Conservation (phyloP, 2,797 vertebrate species). For the Argyrosomus regius region DNA sequence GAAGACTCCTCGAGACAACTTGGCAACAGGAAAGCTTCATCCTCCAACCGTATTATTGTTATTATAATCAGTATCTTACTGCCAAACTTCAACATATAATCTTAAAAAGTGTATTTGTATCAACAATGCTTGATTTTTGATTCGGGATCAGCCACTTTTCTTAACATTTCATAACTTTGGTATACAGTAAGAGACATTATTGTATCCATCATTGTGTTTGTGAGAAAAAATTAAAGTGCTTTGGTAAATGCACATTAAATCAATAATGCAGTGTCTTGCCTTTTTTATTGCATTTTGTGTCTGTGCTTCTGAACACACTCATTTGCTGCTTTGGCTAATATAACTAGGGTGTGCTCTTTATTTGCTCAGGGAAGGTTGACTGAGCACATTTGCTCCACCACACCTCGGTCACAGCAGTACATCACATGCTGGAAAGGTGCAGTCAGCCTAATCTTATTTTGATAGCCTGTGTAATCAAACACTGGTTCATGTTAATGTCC, state of each 20-base stretch:
- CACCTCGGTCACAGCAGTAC: neutral
- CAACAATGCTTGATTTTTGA: neutral
- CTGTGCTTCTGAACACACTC: neutral
- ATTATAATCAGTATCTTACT: neutral
- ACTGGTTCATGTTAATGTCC: neutral
- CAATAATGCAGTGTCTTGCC: neutral
- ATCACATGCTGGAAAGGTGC: neutral
- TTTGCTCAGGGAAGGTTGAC: conserved; percentile 13
- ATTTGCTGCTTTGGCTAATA: neutral
- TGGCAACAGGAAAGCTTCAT: neutral
- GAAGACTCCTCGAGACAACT: neutral
- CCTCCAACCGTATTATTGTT: neutral
- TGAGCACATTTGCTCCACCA: neutral
- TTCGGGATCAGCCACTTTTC: neutral
- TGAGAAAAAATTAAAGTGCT: conserved; percentile 11
- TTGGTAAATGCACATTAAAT: neutral
- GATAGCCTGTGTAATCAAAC: conserved; percentile 26
- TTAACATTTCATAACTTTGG: neutral
- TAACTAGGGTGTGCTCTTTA: neutral
- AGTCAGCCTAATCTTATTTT: conserved; percentile 11
- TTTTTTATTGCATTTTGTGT: neutral
- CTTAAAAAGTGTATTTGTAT: neutral
- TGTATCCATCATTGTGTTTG: conserved; percentile 7
- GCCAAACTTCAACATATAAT: neutral
- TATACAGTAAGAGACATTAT: neutral